Evolutionary conservation across 2,113 vertebrate genomes (phyloP).

Genomic region (Cololabis saira): DNA sequence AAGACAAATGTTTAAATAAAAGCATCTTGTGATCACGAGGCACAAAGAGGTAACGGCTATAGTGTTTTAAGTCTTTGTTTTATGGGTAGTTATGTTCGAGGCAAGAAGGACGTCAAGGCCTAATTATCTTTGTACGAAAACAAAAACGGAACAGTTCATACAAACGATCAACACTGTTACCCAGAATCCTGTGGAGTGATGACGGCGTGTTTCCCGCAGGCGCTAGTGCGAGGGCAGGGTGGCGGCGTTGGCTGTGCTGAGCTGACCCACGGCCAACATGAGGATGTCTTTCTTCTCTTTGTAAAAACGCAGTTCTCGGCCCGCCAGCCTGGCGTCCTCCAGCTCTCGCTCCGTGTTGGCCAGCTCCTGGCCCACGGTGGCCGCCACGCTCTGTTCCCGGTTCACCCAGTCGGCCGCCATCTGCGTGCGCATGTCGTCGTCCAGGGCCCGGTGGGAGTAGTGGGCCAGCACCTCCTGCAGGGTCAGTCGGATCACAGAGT

Average conservation of each 20-base stretch:
- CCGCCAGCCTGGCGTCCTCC: constrained; percentile 93
- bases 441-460: constrained; percentile 96
- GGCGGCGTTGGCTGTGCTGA: constrained; percentile 83
- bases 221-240: constrained; percentile 82
- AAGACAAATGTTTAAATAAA: constrained; percentile 26
- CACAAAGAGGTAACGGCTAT: constrained; percentile 69
- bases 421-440: constrained; percentile 95
- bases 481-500: not conserved
- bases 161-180: constrained; percentile 44
- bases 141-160: constrained; percentile 24
- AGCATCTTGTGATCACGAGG: constrained; percentile 58
- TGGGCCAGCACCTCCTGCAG: constrained; percentile 96
- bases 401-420: constrained; percentile 98
- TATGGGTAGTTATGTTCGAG: constrained; percentile 3
- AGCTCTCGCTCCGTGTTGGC: constrained; percentile 90
- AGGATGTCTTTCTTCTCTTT: constrained; percentile 99
- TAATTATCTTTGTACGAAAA: constrained; percentile 38
- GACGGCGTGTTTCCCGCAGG: constrained; percentile 31
- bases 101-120: constrained; percentile 42
- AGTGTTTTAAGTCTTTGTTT: constrained; percentile 32
- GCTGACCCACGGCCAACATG: constrained; percentile 91
- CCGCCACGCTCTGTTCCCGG: constrained; percentile 88
- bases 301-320: constrained; percentile 94
- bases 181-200: constrained; percentile 35
- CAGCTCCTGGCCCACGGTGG: constrained; percentile 89